Percentiles rank a stretch among this genome's conserved stretches.
Conservation (phyloP, 2,888 invertebrate species). For the Amiota mariae region DNA sequence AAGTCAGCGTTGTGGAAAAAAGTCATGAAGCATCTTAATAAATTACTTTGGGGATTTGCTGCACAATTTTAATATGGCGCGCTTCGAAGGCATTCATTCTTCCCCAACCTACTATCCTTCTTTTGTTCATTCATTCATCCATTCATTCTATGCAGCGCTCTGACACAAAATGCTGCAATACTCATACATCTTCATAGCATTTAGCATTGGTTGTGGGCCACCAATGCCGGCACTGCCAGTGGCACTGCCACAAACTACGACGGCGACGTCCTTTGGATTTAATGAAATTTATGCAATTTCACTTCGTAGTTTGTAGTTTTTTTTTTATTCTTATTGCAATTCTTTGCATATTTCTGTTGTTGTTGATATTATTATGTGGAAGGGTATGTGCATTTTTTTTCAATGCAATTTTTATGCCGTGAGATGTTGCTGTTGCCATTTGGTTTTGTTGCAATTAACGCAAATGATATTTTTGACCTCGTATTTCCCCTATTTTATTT, state of each 20-base stretch:
- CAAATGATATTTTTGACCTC: slow-evolving; percentile 30
- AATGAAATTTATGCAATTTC: slow-evolving; percentile 68
- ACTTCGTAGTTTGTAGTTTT: slow-evolving; percentile 39
- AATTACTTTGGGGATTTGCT: slow-evolving; percentile 72
- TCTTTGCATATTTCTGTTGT: neutral
- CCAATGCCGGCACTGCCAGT: neutral
- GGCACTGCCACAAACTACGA: slow-evolving; percentile 31
- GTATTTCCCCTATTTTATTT: neutral
- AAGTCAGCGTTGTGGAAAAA: slow-evolving; percentile 71
- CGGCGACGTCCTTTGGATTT: slow-evolving; percentile 61
- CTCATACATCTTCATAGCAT: slow-evolving; percentile 34
- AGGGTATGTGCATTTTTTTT: neutral
- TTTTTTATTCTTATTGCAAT: slow-evolving; percentile 39
- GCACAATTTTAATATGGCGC: slow-evolving; percentile 66
- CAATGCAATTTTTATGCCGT: slow-evolving; percentile 6
- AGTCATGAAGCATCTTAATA: slow-evolving; percentile 72
- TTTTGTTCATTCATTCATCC: neutral
- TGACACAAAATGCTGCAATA: slow-evolving; percentile 24
- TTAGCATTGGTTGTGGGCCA: neutral
- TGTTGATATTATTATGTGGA: too few relatives aligned
- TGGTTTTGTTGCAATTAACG: slow-evolving; percentile 21
- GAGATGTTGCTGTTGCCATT: slow-evolving; percentile 4
- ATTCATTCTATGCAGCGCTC: slow-evolving; percentile 33
- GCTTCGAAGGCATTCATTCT: slow-evolving; percentile 42
- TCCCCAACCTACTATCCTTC: slow-evolving; percentile 17